Evolutionary conservation across 1,140 invertebrate species (phyloP).

Genomic region (Papilio helenus): DNA sequence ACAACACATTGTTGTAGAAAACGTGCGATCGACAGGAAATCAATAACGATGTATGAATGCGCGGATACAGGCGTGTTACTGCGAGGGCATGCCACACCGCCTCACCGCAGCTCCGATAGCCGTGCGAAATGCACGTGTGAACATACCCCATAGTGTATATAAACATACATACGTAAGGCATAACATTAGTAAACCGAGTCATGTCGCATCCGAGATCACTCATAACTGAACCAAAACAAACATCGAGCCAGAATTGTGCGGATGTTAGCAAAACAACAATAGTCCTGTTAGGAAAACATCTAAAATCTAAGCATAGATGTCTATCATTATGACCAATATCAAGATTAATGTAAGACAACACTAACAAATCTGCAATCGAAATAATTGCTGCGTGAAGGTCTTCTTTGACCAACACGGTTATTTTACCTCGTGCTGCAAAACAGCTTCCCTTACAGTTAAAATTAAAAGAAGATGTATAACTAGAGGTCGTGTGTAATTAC

Average conservation of each 20-base stretch:
- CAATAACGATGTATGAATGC: conserved; percentile 38
- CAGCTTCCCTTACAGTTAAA: not conserved
- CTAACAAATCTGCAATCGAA: not conserved
- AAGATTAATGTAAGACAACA: not conserved
- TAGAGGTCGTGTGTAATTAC: not conserved
- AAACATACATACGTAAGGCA: not conserved
- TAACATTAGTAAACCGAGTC: conserved; percentile 14
- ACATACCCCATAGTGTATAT: conserved; percentile 8
- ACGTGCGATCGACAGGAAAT: conserved; percentile 31
- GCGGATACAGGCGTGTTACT: conserved; percentile 44
- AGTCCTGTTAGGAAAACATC: not conserved
- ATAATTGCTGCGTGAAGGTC: not conserved
- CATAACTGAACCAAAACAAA: conserved; percentile 5
- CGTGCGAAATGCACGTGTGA: conserved; percentile 34
- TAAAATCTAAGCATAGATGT: not conserved
- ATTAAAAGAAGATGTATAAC: not conserved
- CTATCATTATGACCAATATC: no score
- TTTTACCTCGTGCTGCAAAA: not conserved
- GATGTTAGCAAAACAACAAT: not conserved
- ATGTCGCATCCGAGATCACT: conserved; percentile 8
- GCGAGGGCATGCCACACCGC: not conserved
- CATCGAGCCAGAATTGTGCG: not conserved
- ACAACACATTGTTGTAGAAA: not conserved
- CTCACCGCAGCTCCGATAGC: conserved; percentile 32
- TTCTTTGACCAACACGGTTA: not conserved